Conservation (phyloP, 2,888 invertebrate species). For the Tiliacea citrago region DNA sequence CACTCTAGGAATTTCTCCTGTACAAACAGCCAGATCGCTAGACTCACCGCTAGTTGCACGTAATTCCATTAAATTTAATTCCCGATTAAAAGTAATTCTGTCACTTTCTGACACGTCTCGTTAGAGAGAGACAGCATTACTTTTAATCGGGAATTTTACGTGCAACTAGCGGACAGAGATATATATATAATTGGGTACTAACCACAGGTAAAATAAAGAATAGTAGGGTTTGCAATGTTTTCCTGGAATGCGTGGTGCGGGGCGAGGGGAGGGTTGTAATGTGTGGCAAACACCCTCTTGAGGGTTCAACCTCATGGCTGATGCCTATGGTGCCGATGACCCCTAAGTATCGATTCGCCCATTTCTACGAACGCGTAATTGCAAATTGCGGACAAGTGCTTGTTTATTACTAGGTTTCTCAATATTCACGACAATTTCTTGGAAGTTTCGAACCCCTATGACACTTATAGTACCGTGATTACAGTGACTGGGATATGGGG, state of each 20-base stretch:
- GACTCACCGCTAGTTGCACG: too few species aligned
- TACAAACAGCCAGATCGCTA: too few species aligned
- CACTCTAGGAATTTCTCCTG: too few species aligned
- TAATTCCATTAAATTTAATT: too few species aligned
- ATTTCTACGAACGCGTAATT: constrained; percentile 86
- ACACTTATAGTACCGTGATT: constrained; percentile 15
- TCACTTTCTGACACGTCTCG: too few species aligned
- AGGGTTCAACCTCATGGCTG: constrained; percentile 86
- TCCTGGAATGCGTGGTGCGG: constrained; percentile 83
- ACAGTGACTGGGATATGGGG: constrained; percentile 13
- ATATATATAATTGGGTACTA: constrained; percentile 68
- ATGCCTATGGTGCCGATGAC: constrained; percentile 89
- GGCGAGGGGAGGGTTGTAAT: constrained; percentile 81
- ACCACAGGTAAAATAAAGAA: constrained; percentile 81
- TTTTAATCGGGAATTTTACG: too few species aligned
- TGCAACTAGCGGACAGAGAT: constrained; percentile 10
- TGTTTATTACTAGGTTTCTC: constrained; percentile 45
- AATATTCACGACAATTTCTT: constrained; percentile 67
- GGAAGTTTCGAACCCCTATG: constrained; percentile 51
- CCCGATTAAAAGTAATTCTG: too few species aligned
- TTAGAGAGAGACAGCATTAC: too few species aligned
- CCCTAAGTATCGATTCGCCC: constrained; percentile 85
- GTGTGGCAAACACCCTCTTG: constrained; percentile 85
- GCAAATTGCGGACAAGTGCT: constrained; percentile 76
- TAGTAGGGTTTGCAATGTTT: constrained; percentile 80